A percentile compares a stretch with the other conserved stretches of the same genome.
Evolutionary conservation across 2,113 vertebrate genomes (phyloP).

Genomic region (Sylvilagus bachmani): DNA sequence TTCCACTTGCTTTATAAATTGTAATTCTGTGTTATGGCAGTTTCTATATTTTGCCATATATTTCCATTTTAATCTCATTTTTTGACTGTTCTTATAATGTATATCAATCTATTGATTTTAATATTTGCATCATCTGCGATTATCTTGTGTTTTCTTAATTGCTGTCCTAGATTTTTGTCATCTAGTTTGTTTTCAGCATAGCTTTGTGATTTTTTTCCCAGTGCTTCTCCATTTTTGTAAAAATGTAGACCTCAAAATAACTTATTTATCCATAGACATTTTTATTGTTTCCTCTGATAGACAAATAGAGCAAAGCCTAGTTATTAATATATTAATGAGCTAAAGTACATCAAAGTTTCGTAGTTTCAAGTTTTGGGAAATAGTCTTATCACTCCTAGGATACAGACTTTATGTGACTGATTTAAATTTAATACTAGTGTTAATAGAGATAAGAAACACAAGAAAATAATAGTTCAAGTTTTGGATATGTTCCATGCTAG

Average conservation of each 20-base stretch:
- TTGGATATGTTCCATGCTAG: neutral
- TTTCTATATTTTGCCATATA: neutral
- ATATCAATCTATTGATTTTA: neutral
- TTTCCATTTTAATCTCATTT: neutral
- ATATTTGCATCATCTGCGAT: neutral
- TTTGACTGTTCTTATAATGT: neutral
- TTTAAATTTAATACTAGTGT: neutral
- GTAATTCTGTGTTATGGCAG: neutral
- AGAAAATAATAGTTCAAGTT: neutral
- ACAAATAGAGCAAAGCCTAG: neutral
- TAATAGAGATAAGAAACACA: neutral
- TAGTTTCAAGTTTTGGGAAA: neutral
- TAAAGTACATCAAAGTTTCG: neutral
- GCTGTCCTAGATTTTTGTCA: neutral
- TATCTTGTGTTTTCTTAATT: neutral
- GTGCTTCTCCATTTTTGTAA: neutral
- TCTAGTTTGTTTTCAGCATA: neutral
- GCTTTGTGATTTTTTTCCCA: neutral
- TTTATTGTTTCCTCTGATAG: neutral
- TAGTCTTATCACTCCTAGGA: neutral
- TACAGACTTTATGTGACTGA: neutral
- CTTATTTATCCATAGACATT: neutral
- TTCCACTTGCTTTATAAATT: neutral
- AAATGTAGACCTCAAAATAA: neutral
- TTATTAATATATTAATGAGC: neutral